Evolutionary conservation across 2,888 invertebrate genomes (phyloP).

Genomic region (Nymphalis polychloros): DNA sequence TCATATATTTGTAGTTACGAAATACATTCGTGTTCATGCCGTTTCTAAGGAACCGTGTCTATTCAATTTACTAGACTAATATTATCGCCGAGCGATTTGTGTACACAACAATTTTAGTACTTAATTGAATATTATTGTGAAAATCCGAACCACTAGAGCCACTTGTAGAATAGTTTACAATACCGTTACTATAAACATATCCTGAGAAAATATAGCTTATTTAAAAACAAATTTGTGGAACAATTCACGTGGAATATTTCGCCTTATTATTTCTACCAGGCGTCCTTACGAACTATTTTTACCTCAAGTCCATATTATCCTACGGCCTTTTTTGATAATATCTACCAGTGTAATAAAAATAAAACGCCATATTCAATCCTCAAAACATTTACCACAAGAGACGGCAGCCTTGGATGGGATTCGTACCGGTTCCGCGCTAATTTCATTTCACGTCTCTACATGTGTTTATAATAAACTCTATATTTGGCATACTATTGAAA

Average conservation of each 20-base stretch:
- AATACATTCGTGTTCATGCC: neutral
- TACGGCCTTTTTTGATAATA: neutral
- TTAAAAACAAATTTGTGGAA: too few relatives aligned
- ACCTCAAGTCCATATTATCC: neutral
- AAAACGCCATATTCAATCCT: neutral
- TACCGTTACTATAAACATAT: too few relatives aligned
- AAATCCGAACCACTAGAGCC: too few relatives aligned
- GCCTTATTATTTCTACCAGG: too few relatives aligned
- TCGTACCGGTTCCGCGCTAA: constrained; percentile 25
- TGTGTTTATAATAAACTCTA: neutral
- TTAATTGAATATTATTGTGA: too few relatives aligned
- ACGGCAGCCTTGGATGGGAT: constrained; percentile 9
- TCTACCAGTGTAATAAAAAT: neutral
- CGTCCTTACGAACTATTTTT: neutral
- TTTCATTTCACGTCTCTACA: constrained; percentile 18
- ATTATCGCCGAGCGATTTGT: too few relatives aligned
- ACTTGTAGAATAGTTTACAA: too few relatives aligned
- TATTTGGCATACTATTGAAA: neutral
- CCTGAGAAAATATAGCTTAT: too few relatives aligned
- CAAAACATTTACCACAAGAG: neutral
- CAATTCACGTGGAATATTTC: too few relatives aligned
- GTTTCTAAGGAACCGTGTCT: neutral
- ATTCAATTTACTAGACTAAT: too few relatives aligned
- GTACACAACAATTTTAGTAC: too few relatives aligned
- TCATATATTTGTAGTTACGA: neutral